These are phyloP conservation scores for Belgica antarctica DNA, from an alignment of 2,888 invertebrate genomes.

Conservation along the genomic window DNA sequence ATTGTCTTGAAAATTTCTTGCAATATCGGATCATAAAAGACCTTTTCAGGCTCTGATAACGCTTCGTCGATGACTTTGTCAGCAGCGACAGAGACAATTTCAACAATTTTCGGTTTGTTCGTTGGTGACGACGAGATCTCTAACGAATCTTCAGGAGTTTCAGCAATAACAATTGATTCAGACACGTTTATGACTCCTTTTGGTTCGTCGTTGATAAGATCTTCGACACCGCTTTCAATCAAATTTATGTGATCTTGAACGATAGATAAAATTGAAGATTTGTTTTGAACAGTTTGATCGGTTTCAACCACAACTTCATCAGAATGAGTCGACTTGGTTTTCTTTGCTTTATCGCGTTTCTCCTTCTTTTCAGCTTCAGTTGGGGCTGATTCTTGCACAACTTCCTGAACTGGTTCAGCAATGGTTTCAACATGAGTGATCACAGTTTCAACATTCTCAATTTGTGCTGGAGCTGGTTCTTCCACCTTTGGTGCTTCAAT, in stretches of 20 bases:
- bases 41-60: background rate
- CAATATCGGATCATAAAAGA: conserved; percentile 16
- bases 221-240: background rate
- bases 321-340: conserved; percentile 11
- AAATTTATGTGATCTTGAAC: background rate
- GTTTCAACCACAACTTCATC: background rate
- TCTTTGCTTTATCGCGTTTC: background rate
- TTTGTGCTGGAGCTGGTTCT: background rate
- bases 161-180: background rate
- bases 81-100: conserved; percentile 12
- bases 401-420: background rate
- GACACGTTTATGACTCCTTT: background rate
- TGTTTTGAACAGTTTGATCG: background rate
- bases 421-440: background rate
- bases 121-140: background rate
- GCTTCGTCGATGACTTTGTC: conserved; percentile 28
- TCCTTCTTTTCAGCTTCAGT: background rate
- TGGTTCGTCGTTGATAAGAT: background rate
- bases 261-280: background rate
- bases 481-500: background rate
- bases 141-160: background rate
- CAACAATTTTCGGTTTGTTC: background rate
- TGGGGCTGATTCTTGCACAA: background rate
- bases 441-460: background rate
- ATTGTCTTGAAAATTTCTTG: conserved; percentile 38